These are phyloP conservation scores for Holotrichia oblita DNA, from an alignment of 1,140 invertebrate genomes.

Conservation along the genomic window DNA sequence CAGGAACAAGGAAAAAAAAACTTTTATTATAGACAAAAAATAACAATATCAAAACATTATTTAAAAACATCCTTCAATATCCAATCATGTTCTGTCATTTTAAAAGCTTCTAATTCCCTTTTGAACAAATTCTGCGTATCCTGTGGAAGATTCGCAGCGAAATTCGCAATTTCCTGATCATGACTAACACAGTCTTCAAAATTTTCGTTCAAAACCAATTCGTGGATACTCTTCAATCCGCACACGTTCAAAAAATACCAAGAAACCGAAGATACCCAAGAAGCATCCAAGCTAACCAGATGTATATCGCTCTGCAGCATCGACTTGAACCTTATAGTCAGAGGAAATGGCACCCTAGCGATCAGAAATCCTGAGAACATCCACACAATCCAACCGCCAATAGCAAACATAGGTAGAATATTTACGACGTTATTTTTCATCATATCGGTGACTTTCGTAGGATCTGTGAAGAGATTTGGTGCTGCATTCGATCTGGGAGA, in stretches of 20 bases:
- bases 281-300: slow-evolving; percentile 91
- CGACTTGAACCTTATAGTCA: slow-evolving; percentile 96
- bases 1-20: no score
- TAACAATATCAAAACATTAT: neutral
- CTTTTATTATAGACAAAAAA: no score
- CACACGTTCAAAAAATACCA: slow-evolving; percentile 99
- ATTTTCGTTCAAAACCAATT: slow-evolving; percentile 76
- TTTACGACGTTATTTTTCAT: slow-evolving; percentile 97
- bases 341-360: slow-evolving; percentile 97
- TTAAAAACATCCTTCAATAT: slow-evolving; percentile 33
- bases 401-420: slow-evolving; percentile 96
- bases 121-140: slow-evolving; percentile 37
- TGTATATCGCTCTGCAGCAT: slow-evolving; percentile 98
- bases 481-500: slow-evolving; percentile 78
- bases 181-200: neutral
- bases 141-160: neutral
- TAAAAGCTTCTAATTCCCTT: slow-evolving; percentile 35
- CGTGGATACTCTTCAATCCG: slow-evolving; percentile 95
- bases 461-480: slow-evolving; percentile 94
- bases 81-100: slow-evolving; percentile 36
- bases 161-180: neutral
- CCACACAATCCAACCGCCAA: slow-evolving; percentile 99
- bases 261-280: slow-evolving; percentile 98
- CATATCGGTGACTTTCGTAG: slow-evolving; percentile 97
- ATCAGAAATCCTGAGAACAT: slow-evolving; percentile 97